phyloP scores from a whole-genome alignment of 1,140 invertebrate genomes.

The Polyergus mexicanus region DNA sequence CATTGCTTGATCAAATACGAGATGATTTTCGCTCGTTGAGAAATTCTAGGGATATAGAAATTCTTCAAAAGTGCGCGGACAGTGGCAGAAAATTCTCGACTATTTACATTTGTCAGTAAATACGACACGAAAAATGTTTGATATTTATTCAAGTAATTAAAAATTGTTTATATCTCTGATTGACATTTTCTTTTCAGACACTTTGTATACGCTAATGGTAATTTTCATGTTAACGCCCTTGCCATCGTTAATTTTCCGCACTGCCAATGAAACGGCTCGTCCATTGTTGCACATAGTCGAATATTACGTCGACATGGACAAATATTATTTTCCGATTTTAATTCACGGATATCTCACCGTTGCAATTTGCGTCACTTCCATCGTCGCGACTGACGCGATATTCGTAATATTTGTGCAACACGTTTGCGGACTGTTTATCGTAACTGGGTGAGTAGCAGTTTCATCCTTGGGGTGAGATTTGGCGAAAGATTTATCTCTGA shows the following conservation, averaged over 20 bases:
- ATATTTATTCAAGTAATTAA: not conserved
- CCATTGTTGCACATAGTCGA: constrained; percentile 56
- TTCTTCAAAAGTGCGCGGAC: constrained; percentile 28
- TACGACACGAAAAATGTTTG: not conserved
- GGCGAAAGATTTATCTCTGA: not conserved
- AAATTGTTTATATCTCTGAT: not conserved
- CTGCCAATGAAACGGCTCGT: constrained; percentile 11
- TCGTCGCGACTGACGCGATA: constrained; percentile 40
- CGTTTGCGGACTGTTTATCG: constrained; percentile 47
- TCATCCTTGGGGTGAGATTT: not conserved
- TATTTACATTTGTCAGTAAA: constrained; percentile 40
- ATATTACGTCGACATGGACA: constrained; percentile 50
- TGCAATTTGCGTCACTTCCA: constrained; percentile 34
- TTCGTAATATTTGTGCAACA: constrained; percentile 55
- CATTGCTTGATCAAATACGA: constrained; percentile 19
- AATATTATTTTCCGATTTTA: constrained; percentile 52
- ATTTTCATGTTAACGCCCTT: constrained; percentile 43
- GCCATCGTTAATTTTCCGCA: constrained; percentile 27
- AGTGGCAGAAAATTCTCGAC: constrained; percentile 23
- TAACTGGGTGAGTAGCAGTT: constrained; percentile 27
- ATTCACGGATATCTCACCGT: constrained; percentile 47
- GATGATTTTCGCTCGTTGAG: constrained; percentile 15
- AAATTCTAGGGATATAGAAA: not conserved
- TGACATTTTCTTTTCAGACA: constrained; percentile 9
- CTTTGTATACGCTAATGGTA: not conserved